phyloP scores from a whole-genome alignment of 2,113 vertebrate species.

The Neogale vison region DNA sequence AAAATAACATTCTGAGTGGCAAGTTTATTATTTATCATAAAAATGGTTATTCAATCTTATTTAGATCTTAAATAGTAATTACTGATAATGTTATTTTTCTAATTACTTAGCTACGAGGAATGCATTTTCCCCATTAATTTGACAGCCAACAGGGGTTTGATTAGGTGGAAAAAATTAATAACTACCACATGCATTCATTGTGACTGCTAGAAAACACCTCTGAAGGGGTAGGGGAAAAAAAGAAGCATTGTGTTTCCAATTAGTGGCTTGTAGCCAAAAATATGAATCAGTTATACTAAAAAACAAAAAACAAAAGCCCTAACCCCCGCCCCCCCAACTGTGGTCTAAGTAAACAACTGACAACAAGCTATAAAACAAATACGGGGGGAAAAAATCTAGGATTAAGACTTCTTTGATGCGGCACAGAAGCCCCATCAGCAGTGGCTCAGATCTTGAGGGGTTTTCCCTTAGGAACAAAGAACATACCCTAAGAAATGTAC shows the following conservation, averaged over 20 bases:
- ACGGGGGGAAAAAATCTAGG: background rate
- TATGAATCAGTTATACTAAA: constrained; percentile 54
- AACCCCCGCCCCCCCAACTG: background rate
- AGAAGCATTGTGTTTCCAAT: constrained; percentile 38
- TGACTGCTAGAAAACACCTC: constrained; percentile 49
- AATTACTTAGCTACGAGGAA: constrained; percentile 30
- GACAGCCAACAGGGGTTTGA: constrained; percentile 20
- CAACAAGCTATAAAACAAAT: constrained; percentile 47
- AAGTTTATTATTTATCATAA: constrained; percentile 45
- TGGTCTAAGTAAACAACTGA: constrained; percentile 45
- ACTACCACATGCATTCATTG: constrained; percentile 31
- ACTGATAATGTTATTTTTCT: constrained; percentile 35
- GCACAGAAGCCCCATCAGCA: constrained; percentile 27
- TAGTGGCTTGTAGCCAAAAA: constrained; percentile 55
- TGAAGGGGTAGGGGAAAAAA: background rate
- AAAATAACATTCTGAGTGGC: background rate
- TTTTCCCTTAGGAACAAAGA: constrained; percentile 47
- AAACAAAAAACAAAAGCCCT: background rate
- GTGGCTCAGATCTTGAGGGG: constrained; percentile 3
- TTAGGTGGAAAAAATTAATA: constrained; percentile 53
- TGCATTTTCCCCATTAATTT: constrained; percentile 55
- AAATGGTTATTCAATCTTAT: constrained; percentile 39
- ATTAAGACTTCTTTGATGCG: constrained; percentile 32
- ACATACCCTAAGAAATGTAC: constrained; percentile 32
- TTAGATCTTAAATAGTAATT: constrained; percentile 47